Evolutionary conservation across 2,888 invertebrate species (phyloP).

Genomic region (Xanthia togata): DNA sequence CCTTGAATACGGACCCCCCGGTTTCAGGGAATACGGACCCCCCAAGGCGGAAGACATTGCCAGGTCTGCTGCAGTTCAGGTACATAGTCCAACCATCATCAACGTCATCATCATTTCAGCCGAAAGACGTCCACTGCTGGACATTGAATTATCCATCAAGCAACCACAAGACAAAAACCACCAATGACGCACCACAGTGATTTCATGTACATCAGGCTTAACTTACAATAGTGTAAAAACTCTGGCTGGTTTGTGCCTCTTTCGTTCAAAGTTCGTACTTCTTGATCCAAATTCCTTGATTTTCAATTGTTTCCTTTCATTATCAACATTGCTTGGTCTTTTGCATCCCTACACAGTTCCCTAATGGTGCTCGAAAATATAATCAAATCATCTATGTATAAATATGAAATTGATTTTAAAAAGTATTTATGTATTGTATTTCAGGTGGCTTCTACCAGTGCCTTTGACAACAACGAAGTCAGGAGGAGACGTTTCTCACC

Average conservation of each 20-base stretch:
- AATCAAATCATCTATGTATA: background rate
- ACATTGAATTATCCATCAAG: background rate
- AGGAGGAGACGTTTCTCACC: constrained; percentile 85
- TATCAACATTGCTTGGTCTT: background rate
- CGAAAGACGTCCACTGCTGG: background rate
- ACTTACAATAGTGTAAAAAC: background rate
- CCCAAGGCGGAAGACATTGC: constrained; percentile 77
- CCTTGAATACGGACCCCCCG: constrained; percentile 87
- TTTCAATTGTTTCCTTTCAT: background rate
- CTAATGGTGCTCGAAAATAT: background rate
- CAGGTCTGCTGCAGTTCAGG: constrained; percentile 60
- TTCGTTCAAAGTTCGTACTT: background rate
- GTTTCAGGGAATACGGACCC: constrained; percentile 86
- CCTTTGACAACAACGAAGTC: constrained; percentile 76
- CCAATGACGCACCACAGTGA: background rate
- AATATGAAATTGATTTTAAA: background rate
- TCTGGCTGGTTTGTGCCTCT: background rate
- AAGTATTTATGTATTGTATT: background rate
- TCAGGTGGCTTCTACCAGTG: constrained; percentile 58
- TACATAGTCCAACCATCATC: background rate
- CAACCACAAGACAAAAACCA: background rate
- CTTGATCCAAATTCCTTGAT: background rate
- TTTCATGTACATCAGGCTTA: background rate
- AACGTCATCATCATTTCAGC: background rate
- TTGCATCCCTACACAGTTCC: background rate